Base-by-base conservation (phyloP, 2,113 vertebrate genomes). In the Prolemur simus region DNA sequence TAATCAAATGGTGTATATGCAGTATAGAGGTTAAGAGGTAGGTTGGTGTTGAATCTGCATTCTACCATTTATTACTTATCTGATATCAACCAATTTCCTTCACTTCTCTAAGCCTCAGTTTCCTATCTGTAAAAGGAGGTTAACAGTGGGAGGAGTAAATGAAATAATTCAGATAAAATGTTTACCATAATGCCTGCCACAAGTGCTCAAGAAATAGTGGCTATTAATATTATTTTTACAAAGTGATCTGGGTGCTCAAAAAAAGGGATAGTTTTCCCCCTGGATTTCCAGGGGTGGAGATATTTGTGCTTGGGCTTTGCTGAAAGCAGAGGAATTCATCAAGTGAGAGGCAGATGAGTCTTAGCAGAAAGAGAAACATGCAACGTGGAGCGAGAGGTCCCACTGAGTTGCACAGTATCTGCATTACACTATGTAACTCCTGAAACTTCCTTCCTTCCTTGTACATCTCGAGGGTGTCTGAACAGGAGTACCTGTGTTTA, bases 401-500 rank as follows among this genome's bases (percentile, higher is more conserved):
- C 13, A 2, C 56, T 0, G 14, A 73, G 74, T 64, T 49, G 20
- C 15, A 37, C 15, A 0, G 10, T 90, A 15, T 86, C 74, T 92
- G 64, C 21, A 9, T 92, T 64, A 47, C 54, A 47, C 91, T 83
- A 1, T n/a, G 23, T 63, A 60, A 58, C 42, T 66, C 68, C 64
- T 20, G 14, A 52, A 37, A 68, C 91, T 87, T 90, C 95, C 84
- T 96, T 92, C 91, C 80, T 85, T 87, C 45, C 66, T 93, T 81
- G 93, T 71, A 25, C 13, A 1, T 89, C 47, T 89, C 54, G 0
- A 71, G 87, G 63, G 42, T 21, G 52, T 60, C 39, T n/a, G 71
- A 94, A 97, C 93, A 97, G 97, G 85, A 91, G 89, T 42, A 89
- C 87, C 94, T 95, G 96, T 97, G 94, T 97, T 96, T 88, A 60